A percentile compares a stretch with the other conserved stretches of the same genome.
Evolutionary conservation across 2,888 invertebrate genomes (phyloP).

Genomic region (Polyploca ridens): DNA sequence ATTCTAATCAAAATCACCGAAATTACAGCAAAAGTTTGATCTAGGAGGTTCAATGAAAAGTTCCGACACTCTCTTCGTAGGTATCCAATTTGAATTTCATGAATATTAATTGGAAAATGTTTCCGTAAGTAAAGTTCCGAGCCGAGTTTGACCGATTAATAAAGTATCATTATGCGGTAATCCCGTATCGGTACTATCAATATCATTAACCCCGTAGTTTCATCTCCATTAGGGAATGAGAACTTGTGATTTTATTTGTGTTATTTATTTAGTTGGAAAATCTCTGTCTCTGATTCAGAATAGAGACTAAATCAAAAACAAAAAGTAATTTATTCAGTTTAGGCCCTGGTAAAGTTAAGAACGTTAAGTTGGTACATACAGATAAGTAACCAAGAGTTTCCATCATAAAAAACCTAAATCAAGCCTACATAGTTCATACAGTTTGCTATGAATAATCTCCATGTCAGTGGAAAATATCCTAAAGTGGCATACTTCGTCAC

Average conservation of each 20-base stretch:
- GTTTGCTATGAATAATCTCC: conserved; percentile 22
- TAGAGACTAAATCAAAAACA: too few relatives aligned
- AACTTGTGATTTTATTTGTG: too few relatives aligned
- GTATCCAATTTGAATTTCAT: conserved; percentile 14
- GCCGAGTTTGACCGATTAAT: conserved; percentile 11
- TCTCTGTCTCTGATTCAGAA: too few relatives aligned
- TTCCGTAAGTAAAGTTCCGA: background rate
- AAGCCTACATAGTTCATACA: background rate
- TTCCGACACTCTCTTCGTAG: conserved; percentile 10
- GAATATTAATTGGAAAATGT: conserved; percentile 10
- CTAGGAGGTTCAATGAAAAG: conserved; percentile 8
- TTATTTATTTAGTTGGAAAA: too few relatives aligned
- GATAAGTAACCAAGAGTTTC: background rate
- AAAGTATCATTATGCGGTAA: conserved; percentile 5
- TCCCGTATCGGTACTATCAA: background rate
- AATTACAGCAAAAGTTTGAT: conserved; percentile 9
- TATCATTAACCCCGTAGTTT: background rate
- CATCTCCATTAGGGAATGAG: background rate
- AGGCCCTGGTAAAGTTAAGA: too few relatives aligned
- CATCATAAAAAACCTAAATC: background rate
- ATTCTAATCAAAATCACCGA: background rate
- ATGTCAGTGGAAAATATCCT: conserved; percentile 25
- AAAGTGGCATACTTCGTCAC: conserved; percentile 31
- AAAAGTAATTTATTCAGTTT: too few relatives aligned
- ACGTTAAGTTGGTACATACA: too few relatives aligned